Percentiles rank a stretch among this genome's conserved stretches.
Conservation (phyloP, 2,797 vertebrate species). For the Bufotes viridis region DNA sequence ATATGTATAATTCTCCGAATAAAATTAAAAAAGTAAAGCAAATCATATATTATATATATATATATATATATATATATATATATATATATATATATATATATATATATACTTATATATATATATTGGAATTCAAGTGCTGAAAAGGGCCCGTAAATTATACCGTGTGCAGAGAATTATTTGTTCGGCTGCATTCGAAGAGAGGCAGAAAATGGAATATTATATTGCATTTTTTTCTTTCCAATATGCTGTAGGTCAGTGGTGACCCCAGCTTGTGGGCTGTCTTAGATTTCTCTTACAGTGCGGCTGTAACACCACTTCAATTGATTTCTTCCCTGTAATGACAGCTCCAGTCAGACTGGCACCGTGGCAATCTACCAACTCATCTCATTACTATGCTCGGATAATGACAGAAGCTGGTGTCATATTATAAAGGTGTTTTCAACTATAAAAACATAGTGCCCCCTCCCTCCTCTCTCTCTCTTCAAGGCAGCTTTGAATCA, state of each 20-base stretch:
- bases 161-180: conserved; percentile 62
- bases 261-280: conserved; percentile 73
- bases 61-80: too few species aligned
- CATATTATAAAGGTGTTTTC: conserved; percentile 85
- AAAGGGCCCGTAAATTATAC: background rate
- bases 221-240: conserved; percentile 53
- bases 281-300: conserved; percentile 80
- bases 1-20: too few species aligned
- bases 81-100: too few species aligned
- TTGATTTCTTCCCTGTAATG: conserved; percentile 92
- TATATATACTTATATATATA: too few species aligned
- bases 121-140: conserved; percentile 69
- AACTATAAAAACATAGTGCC: conserved; percentile 78
- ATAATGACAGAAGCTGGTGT: conserved; percentile 86
- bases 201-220: conserved; percentile 69
- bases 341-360: conserved; percentile 96
- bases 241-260: conserved; percentile 71
- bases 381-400: conserved; percentile 79
- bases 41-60: too few species aligned
- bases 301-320: conserved; percentile 78
- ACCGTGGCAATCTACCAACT: conserved; percentile 80
- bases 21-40: too few species aligned
- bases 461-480: conserved; percentile 65
- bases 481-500: conserved; percentile 80
- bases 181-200: conserved; percentile 72